phyloP scores from a whole-genome alignment of 2,797 vertebrate species.

The Prunella strophiata region DNA sequence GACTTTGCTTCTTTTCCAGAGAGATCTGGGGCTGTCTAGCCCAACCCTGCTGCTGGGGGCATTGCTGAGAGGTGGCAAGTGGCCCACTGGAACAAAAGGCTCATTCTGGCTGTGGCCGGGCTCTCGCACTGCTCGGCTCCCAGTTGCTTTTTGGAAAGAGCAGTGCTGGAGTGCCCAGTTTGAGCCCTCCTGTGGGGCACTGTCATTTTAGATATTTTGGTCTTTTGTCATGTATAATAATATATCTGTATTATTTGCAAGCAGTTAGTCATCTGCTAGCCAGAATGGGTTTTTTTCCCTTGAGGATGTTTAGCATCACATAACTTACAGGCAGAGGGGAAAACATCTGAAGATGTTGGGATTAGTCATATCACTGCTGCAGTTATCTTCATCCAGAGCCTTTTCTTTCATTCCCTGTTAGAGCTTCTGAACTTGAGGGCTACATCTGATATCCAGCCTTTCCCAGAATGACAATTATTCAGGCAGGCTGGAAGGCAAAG shows the following conservation, averaged over 20 bases:
- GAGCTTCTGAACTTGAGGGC: not conserved
- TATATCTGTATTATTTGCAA: not conserved
- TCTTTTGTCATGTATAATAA: not conserved
- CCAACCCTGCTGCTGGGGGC: not conserved
- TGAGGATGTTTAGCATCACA: not conserved
- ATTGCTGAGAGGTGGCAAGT: not conserved
- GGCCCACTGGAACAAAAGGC: not conserved
- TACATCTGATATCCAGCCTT: not conserved
- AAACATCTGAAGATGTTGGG: not conserved
- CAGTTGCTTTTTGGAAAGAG: conserved; percentile 6
- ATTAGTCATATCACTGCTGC: not conserved
- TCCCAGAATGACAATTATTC: not conserved
- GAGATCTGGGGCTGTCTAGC: not conserved
- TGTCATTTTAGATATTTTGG: not conserved
- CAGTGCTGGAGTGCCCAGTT: not conserved
- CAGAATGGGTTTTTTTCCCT: not conserved
- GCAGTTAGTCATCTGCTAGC: conserved; percentile 4
- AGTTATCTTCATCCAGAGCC: not conserved
- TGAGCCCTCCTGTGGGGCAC: not conserved
- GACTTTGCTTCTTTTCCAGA: not conserved
- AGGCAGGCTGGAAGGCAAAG: not conserved
- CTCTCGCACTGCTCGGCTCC: fast-evolving
- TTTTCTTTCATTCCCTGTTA: not conserved
- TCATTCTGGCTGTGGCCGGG: not conserved
- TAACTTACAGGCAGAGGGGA: not conserved